A percentile compares a stretch with the other conserved stretches of the same genome.
These are phyloP conservation scores for Nomada lathburiana DNA, from an alignment of 2,888 invertebrate genomes.

Conservation along the genomic window DNA sequence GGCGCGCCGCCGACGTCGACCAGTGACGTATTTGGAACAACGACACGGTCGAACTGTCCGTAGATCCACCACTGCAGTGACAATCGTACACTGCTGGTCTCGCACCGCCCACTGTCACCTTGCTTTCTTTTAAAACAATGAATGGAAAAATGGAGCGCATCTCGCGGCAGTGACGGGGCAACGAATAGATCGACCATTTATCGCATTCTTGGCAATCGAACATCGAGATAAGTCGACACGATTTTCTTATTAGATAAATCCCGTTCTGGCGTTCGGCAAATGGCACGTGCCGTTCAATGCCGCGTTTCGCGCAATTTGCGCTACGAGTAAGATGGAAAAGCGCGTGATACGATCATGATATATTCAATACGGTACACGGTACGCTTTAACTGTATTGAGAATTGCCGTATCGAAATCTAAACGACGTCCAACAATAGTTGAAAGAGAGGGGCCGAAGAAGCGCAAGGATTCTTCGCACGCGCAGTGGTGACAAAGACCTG, in stretches of 20 bases:
- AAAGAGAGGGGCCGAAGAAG: not conserved
- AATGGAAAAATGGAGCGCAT: not conserved
- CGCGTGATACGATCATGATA: constrained; percentile 8
- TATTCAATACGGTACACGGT: constrained; percentile 2
- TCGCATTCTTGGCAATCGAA: not conserved
- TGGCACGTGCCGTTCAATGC: not conserved
- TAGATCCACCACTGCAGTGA: constrained; percentile 51
- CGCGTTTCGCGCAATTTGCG: constrained; percentile 6
- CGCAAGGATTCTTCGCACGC: constrained; percentile 6
- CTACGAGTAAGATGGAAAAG: not conserved
- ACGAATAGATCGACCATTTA: not conserved
- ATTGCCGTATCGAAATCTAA: not conserved
- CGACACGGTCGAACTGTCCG: constrained; percentile 56
- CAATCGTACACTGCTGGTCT: constrained; percentile 50
- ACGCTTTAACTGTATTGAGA: not conserved
- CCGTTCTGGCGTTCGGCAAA: not conserved
- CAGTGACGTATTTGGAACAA: constrained; percentile 72
- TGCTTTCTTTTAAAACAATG: not conserved
- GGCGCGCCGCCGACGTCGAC: constrained; percentile 32
- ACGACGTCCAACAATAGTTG: not conserved
- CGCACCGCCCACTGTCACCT: not conserved
- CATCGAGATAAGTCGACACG: not conserved
- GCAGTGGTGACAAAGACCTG: constrained; percentile 43
- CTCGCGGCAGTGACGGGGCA: no score
- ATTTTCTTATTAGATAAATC: not conserved